A percentile compares a stretch with the other conserved stretches of the same genome.
phyloP scores from a whole-genome alignment of 2,888 invertebrate species.

The Mythimna vitellina region DNA sequence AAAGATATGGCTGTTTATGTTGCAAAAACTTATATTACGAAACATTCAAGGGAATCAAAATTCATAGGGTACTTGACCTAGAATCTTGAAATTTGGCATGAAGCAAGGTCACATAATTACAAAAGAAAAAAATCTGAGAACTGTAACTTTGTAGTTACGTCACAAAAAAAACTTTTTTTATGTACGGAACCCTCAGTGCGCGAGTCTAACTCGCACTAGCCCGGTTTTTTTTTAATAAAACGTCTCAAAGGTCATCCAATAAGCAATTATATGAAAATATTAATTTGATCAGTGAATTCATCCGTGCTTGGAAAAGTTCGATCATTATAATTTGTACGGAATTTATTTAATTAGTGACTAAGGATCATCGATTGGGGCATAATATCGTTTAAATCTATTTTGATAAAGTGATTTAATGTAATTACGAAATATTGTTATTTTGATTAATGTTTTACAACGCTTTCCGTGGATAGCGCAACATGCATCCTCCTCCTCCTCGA shows the following conservation, averaged over 20 bases:
- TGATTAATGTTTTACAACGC: background rate
- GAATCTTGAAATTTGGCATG: too few species aligned
- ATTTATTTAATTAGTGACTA: conserved; percentile 28
- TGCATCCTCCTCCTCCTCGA: too few species aligned
- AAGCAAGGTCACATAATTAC: too few species aligned
- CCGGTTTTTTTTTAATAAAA: conserved; percentile 41
- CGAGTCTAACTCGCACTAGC: too few species aligned
- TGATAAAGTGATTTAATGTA: conserved; percentile 9
- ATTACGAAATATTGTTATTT: background rate
- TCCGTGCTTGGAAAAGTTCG: conserved; percentile 15
- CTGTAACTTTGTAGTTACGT: too few species aligned
- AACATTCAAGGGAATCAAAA: too few species aligned
- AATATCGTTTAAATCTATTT: conserved; percentile 11
- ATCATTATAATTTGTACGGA: conserved; percentile 24
- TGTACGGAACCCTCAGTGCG: too few species aligned
- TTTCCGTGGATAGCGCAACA: background rate
- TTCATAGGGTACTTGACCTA: too few species aligned
- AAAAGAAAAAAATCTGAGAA: too few species aligned
- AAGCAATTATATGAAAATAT: conserved; percentile 30
- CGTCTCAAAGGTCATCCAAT: conserved; percentile 42
- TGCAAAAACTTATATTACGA: too few species aligned
- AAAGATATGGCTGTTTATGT: too few species aligned
- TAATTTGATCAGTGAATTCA: conserved; percentile 35
- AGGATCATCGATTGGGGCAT: background rate
- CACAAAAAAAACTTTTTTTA: too few species aligned